Evolutionary conservation across 2,888 invertebrate genomes (phyloP), one percentile per base, ranked within the genome.

Genomic region (Cremastinae sp.): DNA sequence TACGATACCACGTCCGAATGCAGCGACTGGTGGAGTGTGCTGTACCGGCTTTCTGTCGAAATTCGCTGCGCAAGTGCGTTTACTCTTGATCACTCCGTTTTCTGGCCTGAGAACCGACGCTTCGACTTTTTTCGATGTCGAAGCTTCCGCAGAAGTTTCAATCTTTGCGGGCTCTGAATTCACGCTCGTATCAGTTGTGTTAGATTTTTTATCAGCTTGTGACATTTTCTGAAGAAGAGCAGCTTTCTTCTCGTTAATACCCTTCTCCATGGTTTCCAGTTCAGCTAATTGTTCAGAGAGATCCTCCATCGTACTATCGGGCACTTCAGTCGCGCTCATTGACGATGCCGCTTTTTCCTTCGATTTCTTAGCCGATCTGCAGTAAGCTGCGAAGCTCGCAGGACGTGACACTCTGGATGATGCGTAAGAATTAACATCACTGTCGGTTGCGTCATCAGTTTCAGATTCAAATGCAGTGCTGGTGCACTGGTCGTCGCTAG

Each of bases 41-140:
- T 14, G 9, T 12, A 20, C 22, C n/a, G 12, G 37, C 4, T 14
- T 3, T 14, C 16, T 58, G 7, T 22, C 58, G 22, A 68, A 49
- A 41, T 39, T 37, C 10, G 68, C 58, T 2, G 68, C 68, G 8
- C 58, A 68, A 22, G 47, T 68, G 0, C 37, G 47, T 37, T 37
- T 49, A 8, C n/a, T n/a, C 8, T 2, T 14, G 16, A 2, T 28
- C 12, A 49, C 16, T 7, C n/a, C 56, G 14, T 56, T 62, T 10
- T 18, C 8, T 10, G 14, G 4, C 0, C 35, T 12, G 4, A 12
- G 22, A 9, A 16, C 22, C n/a, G 2, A 10, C 43, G 5, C 45
- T 61, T 0, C 2, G 10, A 5, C 9, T 5, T 10, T 61, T n/a
- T 3, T 14, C 8, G 9, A 9, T 10, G 28, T 9, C 16, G n/a